Conservation (phyloP, 2,113 vertebrate genomes). For the Myrmecobius fasciatus region DNA sequence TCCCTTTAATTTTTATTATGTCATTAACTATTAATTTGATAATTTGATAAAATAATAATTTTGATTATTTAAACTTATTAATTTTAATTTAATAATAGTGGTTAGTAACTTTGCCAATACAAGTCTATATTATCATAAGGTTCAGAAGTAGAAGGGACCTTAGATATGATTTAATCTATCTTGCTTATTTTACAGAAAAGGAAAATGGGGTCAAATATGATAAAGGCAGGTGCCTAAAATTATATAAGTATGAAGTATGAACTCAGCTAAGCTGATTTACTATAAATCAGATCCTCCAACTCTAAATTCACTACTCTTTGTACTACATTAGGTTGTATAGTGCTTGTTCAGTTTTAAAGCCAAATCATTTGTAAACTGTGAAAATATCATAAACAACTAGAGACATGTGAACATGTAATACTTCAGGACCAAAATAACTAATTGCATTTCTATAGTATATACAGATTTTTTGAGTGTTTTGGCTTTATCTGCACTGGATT, state of each 20-base stretch:
- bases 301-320: neutral
- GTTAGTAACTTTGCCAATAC: neutral
- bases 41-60: neutral
- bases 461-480: neutral
- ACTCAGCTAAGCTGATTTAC: neutral
- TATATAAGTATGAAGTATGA: neutral
- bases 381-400: neutral
- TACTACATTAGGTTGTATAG: neutral
- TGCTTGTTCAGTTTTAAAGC: neutral
- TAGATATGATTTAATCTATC: neutral
- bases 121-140: neutral
- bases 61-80: neutral
- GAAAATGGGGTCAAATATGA: neutral
- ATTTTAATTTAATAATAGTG: neutral
- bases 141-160: neutral
- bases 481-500: neutral
- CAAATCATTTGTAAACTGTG: neutral
- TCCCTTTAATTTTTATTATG: neutral
- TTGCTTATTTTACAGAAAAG: neutral
- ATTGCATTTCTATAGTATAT: neutral
- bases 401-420: too few species aligned
- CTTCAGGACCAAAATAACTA: too few species aligned
- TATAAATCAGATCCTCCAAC: neutral
- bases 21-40: neutral
- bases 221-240: neutral